These are phyloP conservation scores for Cyphomyrmex costatus DNA, from an alignment of 1,140 invertebrate species.

Conservation along the genomic window DNA sequence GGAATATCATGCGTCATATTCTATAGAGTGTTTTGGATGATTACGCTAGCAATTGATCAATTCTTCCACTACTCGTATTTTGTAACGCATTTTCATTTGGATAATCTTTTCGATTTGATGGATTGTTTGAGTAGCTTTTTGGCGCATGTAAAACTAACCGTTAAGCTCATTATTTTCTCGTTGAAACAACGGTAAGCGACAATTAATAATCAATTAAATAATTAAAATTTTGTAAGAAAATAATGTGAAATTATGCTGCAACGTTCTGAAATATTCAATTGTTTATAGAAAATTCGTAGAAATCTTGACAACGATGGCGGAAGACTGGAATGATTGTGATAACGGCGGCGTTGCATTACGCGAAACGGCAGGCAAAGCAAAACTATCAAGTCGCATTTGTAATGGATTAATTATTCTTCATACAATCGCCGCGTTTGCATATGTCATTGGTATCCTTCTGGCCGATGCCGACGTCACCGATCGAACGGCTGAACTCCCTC, in stretches of 20 bases:
- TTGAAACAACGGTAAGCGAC: conserved; percentile 47
- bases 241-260: background rate
- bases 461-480: conserved; percentile 30
- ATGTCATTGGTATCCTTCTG: conserved; percentile 9
- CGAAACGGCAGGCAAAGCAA: conserved; percentile 3
- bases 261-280: background rate
- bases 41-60: conserved; percentile 32
- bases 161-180: conserved; percentile 51
- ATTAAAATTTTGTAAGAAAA: background rate
- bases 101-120: conserved; percentile 58
- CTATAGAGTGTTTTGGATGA: conserved; percentile 48
- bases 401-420: conserved; percentile 56
- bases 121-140: conserved; percentile 51
- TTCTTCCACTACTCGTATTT: conserved; percentile 36
- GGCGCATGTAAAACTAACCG: conserved; percentile 32
- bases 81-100: conserved; percentile 20
- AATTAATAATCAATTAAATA: background rate
- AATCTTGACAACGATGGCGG: conserved; percentile 10
- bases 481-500: conserved; percentile 16
- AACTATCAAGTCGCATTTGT: conserved; percentile 38
- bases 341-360: background rate
- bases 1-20: conserved; percentile 25
- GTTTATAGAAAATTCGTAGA: conserved; percentile 32
- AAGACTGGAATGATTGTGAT: conserved; percentile 27
- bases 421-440: conserved; percentile 20